These are phyloP conservation scores for Operophtera brumata DNA, from an alignment of 2,888 invertebrate genomes.

Conservation along the genomic window DNA sequence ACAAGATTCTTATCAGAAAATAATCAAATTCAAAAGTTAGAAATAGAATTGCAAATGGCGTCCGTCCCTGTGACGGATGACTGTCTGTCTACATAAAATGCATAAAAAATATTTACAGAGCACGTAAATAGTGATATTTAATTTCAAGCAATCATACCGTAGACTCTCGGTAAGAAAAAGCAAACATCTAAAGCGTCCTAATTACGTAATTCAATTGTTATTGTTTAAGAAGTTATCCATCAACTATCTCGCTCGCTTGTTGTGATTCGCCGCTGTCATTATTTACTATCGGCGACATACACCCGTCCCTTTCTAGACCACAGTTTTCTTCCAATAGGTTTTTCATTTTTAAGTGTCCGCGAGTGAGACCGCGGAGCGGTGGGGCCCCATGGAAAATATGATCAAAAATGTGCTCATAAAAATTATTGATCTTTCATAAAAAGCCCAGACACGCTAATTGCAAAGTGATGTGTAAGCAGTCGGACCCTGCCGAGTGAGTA, in stretches of 20 bases:
- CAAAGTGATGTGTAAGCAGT: conserved; percentile 59
- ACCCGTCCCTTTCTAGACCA: conserved; percentile 66
- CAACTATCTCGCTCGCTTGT: conserved; percentile 70
- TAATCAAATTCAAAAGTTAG: conserved; percentile 5
- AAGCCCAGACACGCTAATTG: conserved; percentile 66
- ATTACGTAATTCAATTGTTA: conserved; percentile 59
- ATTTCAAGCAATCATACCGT: conserved; percentile 18
- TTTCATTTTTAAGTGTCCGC: conserved; percentile 74
- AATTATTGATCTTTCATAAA: conserved; percentile 79
- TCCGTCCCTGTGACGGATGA: conserved; percentile 64
- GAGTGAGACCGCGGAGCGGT: conserved; percentile 65
- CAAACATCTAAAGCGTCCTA: conserved; percentile 9
- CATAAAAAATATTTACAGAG: conserved; percentile 39
- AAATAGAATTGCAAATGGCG: conserved; percentile 65
- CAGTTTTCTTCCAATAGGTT: conserved; percentile 73
- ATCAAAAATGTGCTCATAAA: conserved; percentile 73
- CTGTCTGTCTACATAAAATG: conserved; percentile 51
- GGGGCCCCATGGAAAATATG: conserved; percentile 72
- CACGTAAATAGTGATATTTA: conserved; percentile 22
- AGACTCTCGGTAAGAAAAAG: conserved; percentile 17
- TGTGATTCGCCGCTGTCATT: conserved; percentile 73
- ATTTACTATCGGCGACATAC: conserved; percentile 73
- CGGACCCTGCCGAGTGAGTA: conserved; percentile 55
- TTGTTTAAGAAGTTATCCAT: conserved; percentile 42
- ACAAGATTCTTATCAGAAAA: conserved; percentile 3